Conservation (phyloP, 2,888 invertebrate genomes). For the Agrotis clavis region DNA sequence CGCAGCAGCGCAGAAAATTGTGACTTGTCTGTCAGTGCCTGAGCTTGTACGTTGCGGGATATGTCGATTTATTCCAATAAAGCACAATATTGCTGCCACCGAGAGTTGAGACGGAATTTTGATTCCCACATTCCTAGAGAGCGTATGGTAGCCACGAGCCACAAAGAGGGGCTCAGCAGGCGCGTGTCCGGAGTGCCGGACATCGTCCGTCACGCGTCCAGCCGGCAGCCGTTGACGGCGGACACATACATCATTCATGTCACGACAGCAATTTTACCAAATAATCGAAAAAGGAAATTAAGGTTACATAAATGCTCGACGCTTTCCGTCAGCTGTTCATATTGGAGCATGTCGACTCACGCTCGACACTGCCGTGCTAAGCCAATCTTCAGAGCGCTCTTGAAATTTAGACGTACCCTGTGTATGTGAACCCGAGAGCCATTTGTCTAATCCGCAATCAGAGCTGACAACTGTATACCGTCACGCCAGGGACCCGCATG, state of each 20-base stretch:
- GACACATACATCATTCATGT: slow-evolving; percentile 40
- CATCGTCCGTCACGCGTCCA: slow-evolving; percentile 27
- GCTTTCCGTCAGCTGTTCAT: slow-evolving; percentile 41
- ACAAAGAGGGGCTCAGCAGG: slow-evolving; percentile 20
- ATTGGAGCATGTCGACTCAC: slow-evolving; percentile 30
- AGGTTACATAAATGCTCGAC: slow-evolving; percentile 34
- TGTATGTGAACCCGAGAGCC: slow-evolving; percentile 8
- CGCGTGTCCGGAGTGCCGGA: slow-evolving; percentile 26
- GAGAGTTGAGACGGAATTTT: slow-evolving; percentile 40
- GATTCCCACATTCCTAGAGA: slow-evolving; percentile 41
- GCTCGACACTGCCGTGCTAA: slow-evolving; percentile 5
- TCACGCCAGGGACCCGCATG: slow-evolving; percentile 8
- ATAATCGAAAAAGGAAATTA: slow-evolving; percentile 57
- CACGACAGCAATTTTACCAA: slow-evolving; percentile 42
- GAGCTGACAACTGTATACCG: slow-evolving; percentile 20
- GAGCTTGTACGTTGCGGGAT: slow-evolving; percentile 6
- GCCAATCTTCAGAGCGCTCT: not conserved
- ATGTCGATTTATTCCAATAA: slow-evolving; percentile 50
- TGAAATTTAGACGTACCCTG: not conserved
- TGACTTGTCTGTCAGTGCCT: slow-evolving; percentile 9
- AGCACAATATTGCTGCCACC: slow-evolving; percentile 23
- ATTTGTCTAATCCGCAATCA: slow-evolving; percentile 37
- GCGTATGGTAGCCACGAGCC: slow-evolving; percentile 29
- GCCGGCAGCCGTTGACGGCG: slow-evolving; percentile 2
- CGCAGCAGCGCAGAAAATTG: not conserved